phyloP scores from a whole-genome alignment of 1,140 invertebrate genomes.

The Scaptomyza montana region DNA sequence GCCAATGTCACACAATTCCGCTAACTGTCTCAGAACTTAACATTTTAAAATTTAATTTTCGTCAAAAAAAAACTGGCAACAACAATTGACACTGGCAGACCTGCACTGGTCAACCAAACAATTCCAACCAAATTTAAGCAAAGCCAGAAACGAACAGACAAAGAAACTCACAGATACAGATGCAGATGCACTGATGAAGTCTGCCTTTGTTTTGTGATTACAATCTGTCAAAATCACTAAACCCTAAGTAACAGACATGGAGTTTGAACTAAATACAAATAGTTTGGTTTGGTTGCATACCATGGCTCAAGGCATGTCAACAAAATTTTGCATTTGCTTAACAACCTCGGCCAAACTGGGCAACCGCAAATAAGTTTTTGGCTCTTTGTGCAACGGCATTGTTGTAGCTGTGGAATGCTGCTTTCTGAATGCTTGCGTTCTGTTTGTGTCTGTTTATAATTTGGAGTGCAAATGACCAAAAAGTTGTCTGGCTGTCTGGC shows the following conservation, averaged over 20 bases:
- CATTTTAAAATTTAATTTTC: slow-evolving; percentile 60
- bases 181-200: slow-evolving; percentile 1
- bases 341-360: slow-evolving; percentile 47
- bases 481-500: slow-evolving; percentile 32
- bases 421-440: slow-evolving; percentile 13
- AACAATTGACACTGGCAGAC: slow-evolving; percentile 50
- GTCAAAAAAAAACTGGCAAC: slow-evolving; percentile 34
- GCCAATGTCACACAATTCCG: background rate
- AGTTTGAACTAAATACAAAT: background rate
- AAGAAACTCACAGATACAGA: background rate
- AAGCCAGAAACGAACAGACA: background rate
- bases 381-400: slow-evolving; percentile 48
- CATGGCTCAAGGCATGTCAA: no score
- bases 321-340: no score
- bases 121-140: slow-evolving; percentile 2
- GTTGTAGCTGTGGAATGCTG: slow-evolving; percentile 34
- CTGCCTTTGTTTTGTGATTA: slow-evolving; percentile 61
- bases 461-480: slow-evolving; percentile 65
- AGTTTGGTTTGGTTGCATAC: slow-evolving; percentile 36
- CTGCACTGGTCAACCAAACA: slow-evolving; percentile 30
- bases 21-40: slow-evolving; percentile 29
- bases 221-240: slow-evolving; percentile 52
- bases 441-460: slow-evolving; percentile 45
- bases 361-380: slow-evolving; percentile 69
- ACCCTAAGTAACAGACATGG: slow-evolving; percentile 24